A percentile compares a stretch with the other conserved stretches of the same genome.
phyloP scores from a whole-genome alignment of 2,113 vertebrate species.

The Corydoras sp. region DNA sequence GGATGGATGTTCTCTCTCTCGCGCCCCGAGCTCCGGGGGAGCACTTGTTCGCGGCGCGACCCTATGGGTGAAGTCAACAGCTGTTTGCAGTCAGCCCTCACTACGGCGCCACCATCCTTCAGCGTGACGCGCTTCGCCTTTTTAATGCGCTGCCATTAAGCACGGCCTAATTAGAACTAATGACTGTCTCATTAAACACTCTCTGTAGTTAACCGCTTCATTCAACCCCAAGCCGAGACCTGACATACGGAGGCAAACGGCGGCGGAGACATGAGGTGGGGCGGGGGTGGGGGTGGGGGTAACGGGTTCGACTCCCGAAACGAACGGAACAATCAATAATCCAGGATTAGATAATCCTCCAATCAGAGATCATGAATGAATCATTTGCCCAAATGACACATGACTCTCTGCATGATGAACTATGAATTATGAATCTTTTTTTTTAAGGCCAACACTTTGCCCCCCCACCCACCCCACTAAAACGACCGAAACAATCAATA shows the following conservation, averaged over 20 bases:
- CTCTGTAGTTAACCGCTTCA: slow-evolving; percentile 75
- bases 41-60: slow-evolving; percentile 54
- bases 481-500: slow-evolving; percentile 94
- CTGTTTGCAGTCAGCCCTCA: slow-evolving; percentile 56
- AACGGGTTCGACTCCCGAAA: slow-evolving; percentile 57
- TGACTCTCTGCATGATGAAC: slow-evolving; percentile 72
- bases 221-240: slow-evolving; percentile 50
- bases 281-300: slow-evolving; percentile 37
- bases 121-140: slow-evolving; percentile 62
- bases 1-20: neutral
- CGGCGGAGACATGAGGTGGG: slow-evolving; percentile 59
- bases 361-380: slow-evolving; percentile 90
- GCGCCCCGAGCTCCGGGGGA: slow-evolving; percentile 26
- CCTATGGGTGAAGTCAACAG: slow-evolving; percentile 57
- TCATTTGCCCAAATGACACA: slow-evolving; percentile 74
- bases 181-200: slow-evolving; percentile 73
- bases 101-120: slow-evolving; percentile 51
- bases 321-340: slow-evolving; percentile 96
- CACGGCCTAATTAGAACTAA: slow-evolving; percentile 89
- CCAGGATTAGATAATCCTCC: slow-evolving; percentile 82
- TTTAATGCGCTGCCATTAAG: slow-evolving; percentile 82
- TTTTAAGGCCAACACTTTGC: no score
- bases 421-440: no score
- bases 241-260: slow-evolving; percentile 50
- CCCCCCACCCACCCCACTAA: slow-evolving; percentile 50